Evolutionary conservation across 2,888 invertebrate species (phyloP).

Genomic region (Smittia aterrima): DNA sequence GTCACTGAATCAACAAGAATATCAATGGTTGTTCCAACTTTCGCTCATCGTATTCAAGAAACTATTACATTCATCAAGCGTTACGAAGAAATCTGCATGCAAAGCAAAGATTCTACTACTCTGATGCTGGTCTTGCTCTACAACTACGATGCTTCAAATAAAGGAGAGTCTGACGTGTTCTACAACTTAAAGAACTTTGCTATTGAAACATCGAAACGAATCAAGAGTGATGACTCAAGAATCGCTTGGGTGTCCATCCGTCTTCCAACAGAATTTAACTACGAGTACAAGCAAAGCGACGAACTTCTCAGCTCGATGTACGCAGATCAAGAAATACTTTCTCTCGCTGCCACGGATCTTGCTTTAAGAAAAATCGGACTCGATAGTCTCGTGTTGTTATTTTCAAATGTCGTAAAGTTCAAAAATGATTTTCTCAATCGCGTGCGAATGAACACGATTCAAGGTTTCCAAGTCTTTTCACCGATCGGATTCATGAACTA

Average conservation of each 20-base stretch:
- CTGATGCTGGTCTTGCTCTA: constrained; percentile 73
- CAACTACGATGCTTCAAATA: constrained; percentile 62
- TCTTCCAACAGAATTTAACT: constrained; percentile 54
- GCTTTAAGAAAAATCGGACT: constrained; percentile 67
- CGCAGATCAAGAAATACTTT: constrained; percentile 51
- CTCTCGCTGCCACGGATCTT: constrained; percentile 63
- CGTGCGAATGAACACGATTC: constrained; percentile 92
- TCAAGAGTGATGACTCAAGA: constrained; percentile 65
- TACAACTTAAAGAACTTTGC: constrained; percentile 64
- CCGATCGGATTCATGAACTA: constrained; percentile 90
- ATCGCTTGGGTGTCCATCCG: constrained; percentile 70
- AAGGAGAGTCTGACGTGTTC: constrained; percentile 63
- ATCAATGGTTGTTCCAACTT: constrained; percentile 70
- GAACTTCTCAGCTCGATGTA: constrained; percentile 52
- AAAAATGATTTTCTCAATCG: constrained; percentile 86
- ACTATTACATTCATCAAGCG: constrained; percentile 67
- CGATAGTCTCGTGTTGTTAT: constrained; percentile 70
- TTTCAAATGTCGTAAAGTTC: constrained; percentile 67
- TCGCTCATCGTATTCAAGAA: constrained; percentile 58
- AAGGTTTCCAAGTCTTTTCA: constrained; percentile 82
- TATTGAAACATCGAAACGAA: constrained; percentile 62
- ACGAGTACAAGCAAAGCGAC: constrained; percentile 43
- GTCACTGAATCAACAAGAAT: constrained; percentile 90
- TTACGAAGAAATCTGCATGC: constrained; percentile 71
- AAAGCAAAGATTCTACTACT: constrained; percentile 75